phyloP scores from a whole-genome alignment of 2,888 invertebrate genomes.

The Lutraria lutraria region DNA sequence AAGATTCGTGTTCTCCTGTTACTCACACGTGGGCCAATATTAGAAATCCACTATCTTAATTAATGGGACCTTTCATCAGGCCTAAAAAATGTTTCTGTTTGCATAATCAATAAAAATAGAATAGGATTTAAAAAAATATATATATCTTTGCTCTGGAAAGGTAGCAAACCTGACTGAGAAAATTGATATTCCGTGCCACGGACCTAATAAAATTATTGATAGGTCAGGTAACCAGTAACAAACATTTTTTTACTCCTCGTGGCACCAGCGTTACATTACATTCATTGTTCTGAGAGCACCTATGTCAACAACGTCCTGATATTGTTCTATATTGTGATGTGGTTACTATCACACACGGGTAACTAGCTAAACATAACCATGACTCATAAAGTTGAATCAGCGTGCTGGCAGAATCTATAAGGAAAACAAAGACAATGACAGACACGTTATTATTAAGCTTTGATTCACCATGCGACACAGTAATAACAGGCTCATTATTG shows the following conservation, averaged over 20 bases:
- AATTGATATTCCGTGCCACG: too few relatives aligned
- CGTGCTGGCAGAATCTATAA: not conserved
- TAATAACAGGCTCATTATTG: not conserved
- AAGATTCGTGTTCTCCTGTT: not conserved
- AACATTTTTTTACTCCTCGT: too few relatives aligned
- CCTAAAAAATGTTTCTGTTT: too few relatives aligned
- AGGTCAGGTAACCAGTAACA: too few relatives aligned
- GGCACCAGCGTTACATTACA: not conserved
- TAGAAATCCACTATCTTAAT: not conserved
- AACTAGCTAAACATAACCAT: not conserved
- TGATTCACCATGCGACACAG: not conserved
- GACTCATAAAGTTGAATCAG: not conserved
- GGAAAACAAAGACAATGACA: not conserved
- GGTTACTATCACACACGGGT: not conserved
- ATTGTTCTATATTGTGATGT: not conserved
- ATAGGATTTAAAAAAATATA: too few relatives aligned
- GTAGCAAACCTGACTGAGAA: too few relatives aligned
- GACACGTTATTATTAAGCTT: not conserved
- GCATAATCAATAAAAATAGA: too few relatives aligned
- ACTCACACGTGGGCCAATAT: not conserved
- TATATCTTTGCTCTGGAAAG: too few relatives aligned
- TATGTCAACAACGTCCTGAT: not conserved
- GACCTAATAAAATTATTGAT: too few relatives aligned
- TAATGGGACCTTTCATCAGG: not conserved
- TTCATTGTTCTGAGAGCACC: not conserved